These are phyloP conservation scores for Microtus oregoni DNA, from an alignment of 2,113 vertebrate genomes.

Conservation along the genomic window DNA sequence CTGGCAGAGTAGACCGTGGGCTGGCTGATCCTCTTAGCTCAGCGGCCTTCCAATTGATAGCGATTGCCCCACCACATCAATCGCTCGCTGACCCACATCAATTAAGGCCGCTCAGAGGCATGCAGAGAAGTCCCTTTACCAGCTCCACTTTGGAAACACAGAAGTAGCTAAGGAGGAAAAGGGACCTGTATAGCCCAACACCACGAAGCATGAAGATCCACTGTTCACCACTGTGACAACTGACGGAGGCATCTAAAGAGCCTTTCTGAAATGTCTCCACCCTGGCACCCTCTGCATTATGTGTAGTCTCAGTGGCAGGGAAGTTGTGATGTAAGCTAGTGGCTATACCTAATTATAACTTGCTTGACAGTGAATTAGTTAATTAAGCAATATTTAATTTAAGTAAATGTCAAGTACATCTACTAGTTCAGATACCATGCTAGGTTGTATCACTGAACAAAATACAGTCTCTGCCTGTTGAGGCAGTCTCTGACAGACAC, in stretches of 20 bases:
- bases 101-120: constrained; percentile 49
- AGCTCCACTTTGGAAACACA: constrained; percentile 28
- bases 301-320: neutral
- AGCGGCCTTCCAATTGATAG: constrained; percentile 63
- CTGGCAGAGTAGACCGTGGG: constrained; percentile 51
- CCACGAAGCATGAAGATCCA: neutral
- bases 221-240: neutral
- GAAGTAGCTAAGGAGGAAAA: constrained; percentile 4
- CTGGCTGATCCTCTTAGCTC: constrained; percentile 58
- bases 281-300: neutral
- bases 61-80: constrained; percentile 62
- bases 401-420: constrained; percentile 62
- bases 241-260: neutral
- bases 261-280: neutral
- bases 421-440: neutral
- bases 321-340: neutral
- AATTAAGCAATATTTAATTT: constrained; percentile 62
- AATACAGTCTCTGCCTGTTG: neutral
- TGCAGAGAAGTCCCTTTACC: constrained; percentile 34
- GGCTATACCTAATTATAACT: neutral
- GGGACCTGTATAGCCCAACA: neutral
- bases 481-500: neutral
- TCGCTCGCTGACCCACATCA: constrained; percentile 50
- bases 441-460: constrained; percentile 21
- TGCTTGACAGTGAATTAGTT: constrained; percentile 35